Percentiles rank a stretch among this genome's conserved stretches.
Conservation (phyloP, 2,797 vertebrate genomes). For the Gallirallus australis region DNA sequence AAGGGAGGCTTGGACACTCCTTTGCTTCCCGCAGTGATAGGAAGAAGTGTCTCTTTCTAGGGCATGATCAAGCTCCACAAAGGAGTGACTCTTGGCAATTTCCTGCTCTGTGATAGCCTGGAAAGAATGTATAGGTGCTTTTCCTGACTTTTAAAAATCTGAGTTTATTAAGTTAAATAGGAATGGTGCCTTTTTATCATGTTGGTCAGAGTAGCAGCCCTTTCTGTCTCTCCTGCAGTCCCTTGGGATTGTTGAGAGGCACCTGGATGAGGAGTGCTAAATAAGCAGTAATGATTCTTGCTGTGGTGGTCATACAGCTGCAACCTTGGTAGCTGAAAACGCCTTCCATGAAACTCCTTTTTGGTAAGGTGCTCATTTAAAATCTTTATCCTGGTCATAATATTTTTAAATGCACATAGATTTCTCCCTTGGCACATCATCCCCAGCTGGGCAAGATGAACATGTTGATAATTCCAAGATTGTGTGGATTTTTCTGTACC, state of each 20-base stretch:
- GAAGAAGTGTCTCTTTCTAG: neutral
- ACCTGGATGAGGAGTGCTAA: neutral
- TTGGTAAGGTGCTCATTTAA: neutral
- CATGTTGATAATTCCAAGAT: neutral
- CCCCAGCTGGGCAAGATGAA: neutral
- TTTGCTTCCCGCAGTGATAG: neutral
- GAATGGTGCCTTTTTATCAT: neutral
- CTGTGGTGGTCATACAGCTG: neutral
- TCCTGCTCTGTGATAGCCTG: neutral
- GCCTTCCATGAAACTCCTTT: neutral
- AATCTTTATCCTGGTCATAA: neutral
- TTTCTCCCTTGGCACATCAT: neutral
- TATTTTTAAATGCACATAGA: neutral
- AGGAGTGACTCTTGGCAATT: neutral
- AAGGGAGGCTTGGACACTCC: neutral
- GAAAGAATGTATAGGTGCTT: neutral
- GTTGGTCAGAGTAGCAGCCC: neutral
- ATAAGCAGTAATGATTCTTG: neutral
- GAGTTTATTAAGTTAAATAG: neutral
- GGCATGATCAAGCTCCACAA: neutral
- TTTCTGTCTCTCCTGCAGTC: neutral
- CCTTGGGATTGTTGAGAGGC: accelerated
- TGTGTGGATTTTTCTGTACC: neutral
- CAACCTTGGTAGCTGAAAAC: neutral
- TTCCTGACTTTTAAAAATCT: neutral